phyloP scores from a whole-genome alignment of 2,797 vertebrate genomes.

The Myiothlypis chrysogaster region DNA sequence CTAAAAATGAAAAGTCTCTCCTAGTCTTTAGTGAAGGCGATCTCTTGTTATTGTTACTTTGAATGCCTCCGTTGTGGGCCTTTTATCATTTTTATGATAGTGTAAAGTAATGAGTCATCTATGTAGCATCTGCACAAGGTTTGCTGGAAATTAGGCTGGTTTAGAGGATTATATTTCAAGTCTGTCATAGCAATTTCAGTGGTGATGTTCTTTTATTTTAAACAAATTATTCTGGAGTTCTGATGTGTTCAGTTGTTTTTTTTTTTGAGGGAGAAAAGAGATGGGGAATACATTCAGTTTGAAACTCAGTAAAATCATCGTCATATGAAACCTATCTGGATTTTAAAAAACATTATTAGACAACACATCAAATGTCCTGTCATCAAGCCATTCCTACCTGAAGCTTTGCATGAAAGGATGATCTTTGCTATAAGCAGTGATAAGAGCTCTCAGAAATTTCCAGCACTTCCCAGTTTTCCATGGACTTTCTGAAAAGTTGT shows the following conservation, averaged over 20 bases:
- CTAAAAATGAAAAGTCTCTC: not conserved
- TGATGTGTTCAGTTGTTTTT: not conserved
- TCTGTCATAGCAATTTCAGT: slow-evolving; percentile 34
- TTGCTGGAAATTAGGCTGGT: slow-evolving; percentile 54
- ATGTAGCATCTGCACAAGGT: slow-evolving; percentile 17
- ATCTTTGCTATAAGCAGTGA: not conserved
- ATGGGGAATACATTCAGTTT: not conserved
- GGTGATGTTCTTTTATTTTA: slow-evolving; percentile 24
- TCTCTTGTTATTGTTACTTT: slow-evolving; percentile 38
- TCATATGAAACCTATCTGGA: not conserved
- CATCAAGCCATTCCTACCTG: not conserved
- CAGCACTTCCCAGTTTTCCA: not conserved
- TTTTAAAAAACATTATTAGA: not conserved
- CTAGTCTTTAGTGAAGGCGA: slow-evolving; percentile 27
- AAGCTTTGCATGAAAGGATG: not conserved
- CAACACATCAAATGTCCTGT: not conserved
- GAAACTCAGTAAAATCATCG: not conserved
- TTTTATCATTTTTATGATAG: slow-evolving; percentile 64
- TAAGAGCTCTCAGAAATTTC: not conserved
- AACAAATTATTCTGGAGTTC: not conserved
- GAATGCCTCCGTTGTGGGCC: not conserved
- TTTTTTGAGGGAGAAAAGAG: not conserved
- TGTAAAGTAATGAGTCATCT: slow-evolving; percentile 46
- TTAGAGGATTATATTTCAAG: slow-evolving; percentile 57
- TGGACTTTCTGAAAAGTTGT: not conserved